A percentile compares a stretch with the other conserved stretches of the same genome.
phyloP scores from a whole-genome alignment of 2,113 vertebrate species.

The Nestor notabilis region DNA sequence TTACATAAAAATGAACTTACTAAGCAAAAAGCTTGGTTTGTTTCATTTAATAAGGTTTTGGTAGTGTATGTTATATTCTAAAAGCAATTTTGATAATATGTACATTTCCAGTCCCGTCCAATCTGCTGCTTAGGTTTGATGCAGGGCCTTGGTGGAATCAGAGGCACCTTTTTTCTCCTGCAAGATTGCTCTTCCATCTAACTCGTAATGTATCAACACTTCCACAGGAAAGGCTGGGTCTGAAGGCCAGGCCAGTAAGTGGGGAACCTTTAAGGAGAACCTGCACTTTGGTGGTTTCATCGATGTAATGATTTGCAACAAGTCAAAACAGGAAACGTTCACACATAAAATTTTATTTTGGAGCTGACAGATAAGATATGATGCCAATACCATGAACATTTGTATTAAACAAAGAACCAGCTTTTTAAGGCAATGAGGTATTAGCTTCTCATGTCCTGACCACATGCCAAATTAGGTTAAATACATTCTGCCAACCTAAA shows the following conservation, averaged over 20 bases:
- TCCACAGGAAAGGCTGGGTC: neutral
- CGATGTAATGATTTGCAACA: neutral
- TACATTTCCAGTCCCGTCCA: neutral
- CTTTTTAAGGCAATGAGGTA: neutral
- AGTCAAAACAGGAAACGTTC: neutral
- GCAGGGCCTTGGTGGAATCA: neutral
- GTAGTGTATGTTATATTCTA: neutral
- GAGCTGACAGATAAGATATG: neutral
- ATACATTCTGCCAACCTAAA: constrained; percentile 14
- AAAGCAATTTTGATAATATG: neutral
- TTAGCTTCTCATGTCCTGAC: neutral
- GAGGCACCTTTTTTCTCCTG: neutral
- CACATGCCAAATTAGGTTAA: neutral
- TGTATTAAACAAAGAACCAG: neutral
- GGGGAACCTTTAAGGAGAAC: neutral
- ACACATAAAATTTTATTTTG: neutral
- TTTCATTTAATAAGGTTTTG: neutral
- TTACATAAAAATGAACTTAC: neutral
- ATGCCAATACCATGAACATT: neutral
- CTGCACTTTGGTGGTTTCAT: neutral
- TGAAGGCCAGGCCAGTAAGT: neutral
- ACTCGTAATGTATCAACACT: neutral
- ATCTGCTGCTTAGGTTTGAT: neutral
- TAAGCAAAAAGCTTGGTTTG: neutral
- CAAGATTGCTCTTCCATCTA: neutral